phyloP scores from a whole-genome alignment of 1,140 invertebrate genomes.

The Wiebesia pumilae region DNA sequence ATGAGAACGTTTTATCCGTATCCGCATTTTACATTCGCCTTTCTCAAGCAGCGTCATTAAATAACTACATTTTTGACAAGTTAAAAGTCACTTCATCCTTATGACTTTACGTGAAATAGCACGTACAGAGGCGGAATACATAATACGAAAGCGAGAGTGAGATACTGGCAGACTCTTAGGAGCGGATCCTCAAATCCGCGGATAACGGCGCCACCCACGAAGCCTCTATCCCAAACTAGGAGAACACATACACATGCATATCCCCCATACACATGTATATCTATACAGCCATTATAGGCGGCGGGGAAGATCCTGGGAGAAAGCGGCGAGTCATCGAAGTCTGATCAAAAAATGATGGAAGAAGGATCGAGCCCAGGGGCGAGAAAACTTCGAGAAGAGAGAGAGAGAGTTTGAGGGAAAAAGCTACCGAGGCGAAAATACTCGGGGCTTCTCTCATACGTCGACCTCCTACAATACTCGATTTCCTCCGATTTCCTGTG shows the following conservation, averaged over 20 bases:
- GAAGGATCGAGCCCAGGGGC: slow-evolving; percentile 37
- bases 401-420: background rate
- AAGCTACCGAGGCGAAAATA: slow-evolving; percentile 12
- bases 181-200: slow-evolving; percentile 66
- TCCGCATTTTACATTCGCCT: too few species aligned
- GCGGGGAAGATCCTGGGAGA: slow-evolving; percentile 52
- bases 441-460: slow-evolving; percentile 11
- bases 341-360: slow-evolving; percentile 65
- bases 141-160: slow-evolving; percentile 47
- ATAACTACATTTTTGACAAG: too few species aligned
- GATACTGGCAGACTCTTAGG: slow-evolving; percentile 52
- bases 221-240: slow-evolving; percentile 2
- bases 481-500: slow-evolving; percentile 19
- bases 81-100: background rate
- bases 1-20: too few species aligned
- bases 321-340: slow-evolving; percentile 63
- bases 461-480: slow-evolving; percentile 23
- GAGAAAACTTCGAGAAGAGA: slow-evolving; percentile 15
- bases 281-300: slow-evolving; percentile 25
- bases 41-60: too few species aligned
- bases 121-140: background rate
- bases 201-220: slow-evolving; percentile 59
- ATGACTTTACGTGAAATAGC: too few species aligned
- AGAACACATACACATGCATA: too few species aligned
- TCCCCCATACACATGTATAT: background rate